Percentiles rank a stretch among this genome's conserved stretches.
Evolutionary conservation across 2,888 invertebrate genomes (phyloP).

Genomic region (Epistrophe eligans): DNA sequence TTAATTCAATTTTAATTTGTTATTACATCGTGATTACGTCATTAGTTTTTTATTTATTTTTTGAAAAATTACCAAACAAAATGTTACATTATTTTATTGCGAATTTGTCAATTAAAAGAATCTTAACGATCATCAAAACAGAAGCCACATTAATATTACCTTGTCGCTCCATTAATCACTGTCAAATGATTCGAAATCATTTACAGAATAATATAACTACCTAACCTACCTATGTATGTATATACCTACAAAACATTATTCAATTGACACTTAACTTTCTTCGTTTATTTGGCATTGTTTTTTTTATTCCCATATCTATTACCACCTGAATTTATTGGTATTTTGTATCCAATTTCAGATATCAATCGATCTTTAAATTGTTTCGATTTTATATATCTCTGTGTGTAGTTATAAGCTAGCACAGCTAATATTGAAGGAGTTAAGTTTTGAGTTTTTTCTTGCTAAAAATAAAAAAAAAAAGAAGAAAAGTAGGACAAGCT

Average conservation of each 20-base stretch:
- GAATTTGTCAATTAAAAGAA: conserved; percentile 48
- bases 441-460: neutral
- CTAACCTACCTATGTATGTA: too few relatives aligned
- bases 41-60: neutral
- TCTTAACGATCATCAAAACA: conserved; percentile 37
- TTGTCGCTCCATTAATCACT: conserved; percentile 60
- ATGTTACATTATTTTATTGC: conserved; percentile 26
- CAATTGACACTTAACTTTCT: conserved; percentile 33
- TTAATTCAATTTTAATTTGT: conserved; percentile 27
- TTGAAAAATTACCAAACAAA: neutral
- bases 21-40: conserved; percentile 11
- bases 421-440: conserved; percentile 26
- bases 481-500: conserved; percentile 49
- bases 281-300: conserved; percentile 22
- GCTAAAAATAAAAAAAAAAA: neutral
- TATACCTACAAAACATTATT: neutral
- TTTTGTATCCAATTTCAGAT: conserved; percentile 64
- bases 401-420: conserved; percentile 29
- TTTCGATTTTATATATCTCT: conserved; percentile 38
- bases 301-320: conserved; percentile 20
- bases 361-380: conserved; percentile 55
- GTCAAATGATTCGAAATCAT: conserved; percentile 31
- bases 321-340: conserved; percentile 53
- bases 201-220: neutral
- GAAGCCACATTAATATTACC: conserved; percentile 50